phyloP scores from a whole-genome alignment of 2,888 invertebrate species.

The Apocheima hispidaria region DNA sequence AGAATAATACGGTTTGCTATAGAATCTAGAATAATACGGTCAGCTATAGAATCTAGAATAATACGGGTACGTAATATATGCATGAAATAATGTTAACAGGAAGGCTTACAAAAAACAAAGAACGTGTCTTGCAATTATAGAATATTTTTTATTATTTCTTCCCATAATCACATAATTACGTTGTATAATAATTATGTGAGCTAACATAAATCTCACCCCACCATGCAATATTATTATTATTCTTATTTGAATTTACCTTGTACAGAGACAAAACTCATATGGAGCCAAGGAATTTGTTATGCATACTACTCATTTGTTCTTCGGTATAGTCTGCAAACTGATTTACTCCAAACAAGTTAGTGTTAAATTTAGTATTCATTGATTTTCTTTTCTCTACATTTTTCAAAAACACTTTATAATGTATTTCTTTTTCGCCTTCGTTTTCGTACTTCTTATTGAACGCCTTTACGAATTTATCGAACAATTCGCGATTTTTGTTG shows the following conservation, averaged over 20 bases:
- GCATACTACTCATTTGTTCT: slow-evolving; percentile 47
- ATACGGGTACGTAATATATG: no score
- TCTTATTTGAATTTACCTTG: background rate
- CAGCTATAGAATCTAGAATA: no score
- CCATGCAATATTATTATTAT: background rate
- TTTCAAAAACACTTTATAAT: background rate
- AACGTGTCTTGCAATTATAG: no score
- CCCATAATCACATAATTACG: no score
- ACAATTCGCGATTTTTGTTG: background rate
- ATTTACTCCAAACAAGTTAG: slow-evolving; percentile 51
- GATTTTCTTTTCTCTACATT: background rate
- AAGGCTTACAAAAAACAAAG: no score
- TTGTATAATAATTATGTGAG: no score
- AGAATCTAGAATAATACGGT: no score
- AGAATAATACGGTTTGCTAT: no score
- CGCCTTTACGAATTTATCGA: background rate
- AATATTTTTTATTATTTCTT: no score
- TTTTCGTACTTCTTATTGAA: background rate
- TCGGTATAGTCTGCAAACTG: slow-evolving; percentile 60
- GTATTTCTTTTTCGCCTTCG: background rate
- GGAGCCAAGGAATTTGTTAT: background rate
- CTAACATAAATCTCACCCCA: no score
- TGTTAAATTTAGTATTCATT: background rate
- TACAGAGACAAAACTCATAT: background rate
- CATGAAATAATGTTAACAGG: no score